Evolutionary conservation across 2,888 invertebrate genomes (phyloP).

Genomic region (Patella pellucida): DNA sequence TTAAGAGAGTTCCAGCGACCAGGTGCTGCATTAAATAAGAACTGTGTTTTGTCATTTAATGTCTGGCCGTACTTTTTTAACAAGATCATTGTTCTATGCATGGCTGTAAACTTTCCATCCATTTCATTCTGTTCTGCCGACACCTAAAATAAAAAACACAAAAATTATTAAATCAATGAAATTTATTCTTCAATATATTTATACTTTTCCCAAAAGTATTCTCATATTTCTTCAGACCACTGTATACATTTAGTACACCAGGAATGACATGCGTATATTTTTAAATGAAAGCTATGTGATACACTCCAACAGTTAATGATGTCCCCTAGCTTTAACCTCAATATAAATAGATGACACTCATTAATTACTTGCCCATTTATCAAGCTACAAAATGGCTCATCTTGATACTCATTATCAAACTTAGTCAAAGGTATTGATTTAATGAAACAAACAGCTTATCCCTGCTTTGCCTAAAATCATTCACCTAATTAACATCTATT

Average conservation of each 20-base stretch:
- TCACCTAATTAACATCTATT: too few species aligned
- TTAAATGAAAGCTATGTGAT: background rate
- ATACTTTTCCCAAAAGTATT: background rate
- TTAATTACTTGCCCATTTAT: too few species aligned
- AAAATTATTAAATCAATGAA: background rate
- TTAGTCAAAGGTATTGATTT: too few species aligned
- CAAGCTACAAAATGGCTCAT: too few species aligned
- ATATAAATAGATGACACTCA: too few species aligned
- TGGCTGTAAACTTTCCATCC: conserved; percentile 70
- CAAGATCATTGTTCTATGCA: conserved; percentile 68
- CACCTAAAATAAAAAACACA: conserved; percentile 50
- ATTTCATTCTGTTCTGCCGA: conserved; percentile 69
- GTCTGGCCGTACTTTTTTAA: conserved; percentile 68
- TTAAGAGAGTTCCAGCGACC: conserved; percentile 69
- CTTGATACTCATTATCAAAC: too few species aligned
- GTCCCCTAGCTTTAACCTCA: too few species aligned
- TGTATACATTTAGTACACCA: background rate
- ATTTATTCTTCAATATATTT: background rate
- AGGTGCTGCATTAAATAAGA: conserved; percentile 66
- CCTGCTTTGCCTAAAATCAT: too few species aligned
- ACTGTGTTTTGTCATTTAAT: conserved; percentile 64
- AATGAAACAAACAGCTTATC: too few species aligned
- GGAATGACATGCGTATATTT: background rate
- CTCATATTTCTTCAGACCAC: background rate
- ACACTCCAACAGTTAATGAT: too few species aligned